A percentile compares a stretch with the other conserved stretches of the same genome.
Evolutionary conservation across 2,888 invertebrate species (phyloP).

Genomic region (Globia sparganii): DNA sequence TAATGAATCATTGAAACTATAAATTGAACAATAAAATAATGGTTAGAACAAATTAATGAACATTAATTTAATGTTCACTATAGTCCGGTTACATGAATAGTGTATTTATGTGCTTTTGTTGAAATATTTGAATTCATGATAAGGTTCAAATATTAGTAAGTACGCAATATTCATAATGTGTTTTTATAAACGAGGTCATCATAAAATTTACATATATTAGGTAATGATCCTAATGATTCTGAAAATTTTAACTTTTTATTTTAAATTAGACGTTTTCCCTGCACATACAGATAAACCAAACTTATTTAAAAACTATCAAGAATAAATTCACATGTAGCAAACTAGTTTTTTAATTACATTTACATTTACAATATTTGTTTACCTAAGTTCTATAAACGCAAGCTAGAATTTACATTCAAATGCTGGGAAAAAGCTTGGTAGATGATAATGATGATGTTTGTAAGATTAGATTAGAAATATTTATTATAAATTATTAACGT

Average conservation of each 20-base stretch:
- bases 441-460: neutral
- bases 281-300: neutral
- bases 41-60: conserved; percentile 7
- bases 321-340: conserved; percentile 14
- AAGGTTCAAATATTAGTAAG: neutral
- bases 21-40: conserved; percentile 28
- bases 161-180: neutral
- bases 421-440: neutral
- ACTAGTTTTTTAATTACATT: conserved; percentile 40
- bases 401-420: conserved; percentile 59
- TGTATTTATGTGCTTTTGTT: conserved; percentile 4
- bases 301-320: conserved; percentile 21
- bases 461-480: neutral
- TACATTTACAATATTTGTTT: conserved; percentile 32
- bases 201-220: neutral
- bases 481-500: neutral
- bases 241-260: neutral
- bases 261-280: neutral
- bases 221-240: too few relatives aligned
- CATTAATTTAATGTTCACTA: conserved; percentile 24
- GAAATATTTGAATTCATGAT: conserved; percentile 6
- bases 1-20: conserved; percentile 30
- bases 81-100: conserved; percentile 11
- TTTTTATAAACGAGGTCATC: neutral
- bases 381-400: conserved; percentile 16